Conservation (phyloP, 2,113 vertebrate genomes). For the Dascyllus trimaculatus region DNA sequence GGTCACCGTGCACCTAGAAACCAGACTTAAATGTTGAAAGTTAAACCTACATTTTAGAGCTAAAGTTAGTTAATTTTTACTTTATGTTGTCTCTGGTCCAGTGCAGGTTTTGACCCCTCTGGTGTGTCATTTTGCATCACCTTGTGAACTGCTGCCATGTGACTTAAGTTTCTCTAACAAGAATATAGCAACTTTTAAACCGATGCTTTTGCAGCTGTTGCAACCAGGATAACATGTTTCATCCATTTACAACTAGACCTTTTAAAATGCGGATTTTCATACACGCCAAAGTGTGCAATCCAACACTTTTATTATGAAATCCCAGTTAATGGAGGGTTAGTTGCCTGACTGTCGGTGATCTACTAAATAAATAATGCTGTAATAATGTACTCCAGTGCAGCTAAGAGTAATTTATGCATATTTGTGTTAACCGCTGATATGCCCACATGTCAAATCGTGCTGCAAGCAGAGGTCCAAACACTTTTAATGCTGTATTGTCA, state of each 20-base stretch:
- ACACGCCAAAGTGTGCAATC: background rate
- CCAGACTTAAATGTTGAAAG: background rate
- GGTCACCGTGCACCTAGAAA: background rate
- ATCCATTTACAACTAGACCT: background rate
- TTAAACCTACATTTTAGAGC: background rate
- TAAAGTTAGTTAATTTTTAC: background rate
- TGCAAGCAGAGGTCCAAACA: conserved; percentile 40
- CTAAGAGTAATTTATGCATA: conserved; percentile 13
- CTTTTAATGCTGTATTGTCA: conserved; percentile 33
- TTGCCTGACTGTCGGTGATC: background rate
- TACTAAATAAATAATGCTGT: conserved; percentile 5
- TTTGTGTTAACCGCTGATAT: conserved; percentile 25
- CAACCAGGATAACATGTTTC: background rate
- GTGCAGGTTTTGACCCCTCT: background rate
- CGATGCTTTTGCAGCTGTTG: background rate
- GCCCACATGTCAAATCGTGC: conserved; percentile 5
- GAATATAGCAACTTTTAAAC: background rate
- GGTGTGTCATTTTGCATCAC: background rate
- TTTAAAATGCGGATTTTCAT: background rate
- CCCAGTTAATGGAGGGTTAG: background rate
- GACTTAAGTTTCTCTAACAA: background rate
- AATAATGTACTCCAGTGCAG: conserved; percentile 14
- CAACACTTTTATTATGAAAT: background rate
- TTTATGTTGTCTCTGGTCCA: no score
- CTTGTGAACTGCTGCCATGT: background rate